Evolutionary conservation across 2,113 vertebrate species (phyloP).

Genomic region (Grammomys surdaster): DNA sequence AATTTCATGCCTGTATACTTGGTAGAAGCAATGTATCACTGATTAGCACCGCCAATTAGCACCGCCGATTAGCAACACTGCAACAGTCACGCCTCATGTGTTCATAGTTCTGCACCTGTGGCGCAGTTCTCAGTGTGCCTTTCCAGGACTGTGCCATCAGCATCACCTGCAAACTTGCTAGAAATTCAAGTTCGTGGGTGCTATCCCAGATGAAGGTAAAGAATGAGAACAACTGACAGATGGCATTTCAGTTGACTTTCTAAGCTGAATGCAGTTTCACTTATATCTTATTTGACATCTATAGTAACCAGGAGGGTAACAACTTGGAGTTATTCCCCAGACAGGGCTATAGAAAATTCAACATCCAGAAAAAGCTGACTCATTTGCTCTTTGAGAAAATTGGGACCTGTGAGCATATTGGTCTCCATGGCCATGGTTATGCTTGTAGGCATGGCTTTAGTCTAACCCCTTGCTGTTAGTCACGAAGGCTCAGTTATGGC

Average conservation of each 20-base stretch:
- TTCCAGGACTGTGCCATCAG: background rate
- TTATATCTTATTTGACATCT: constrained; percentile 59
- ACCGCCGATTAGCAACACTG: background rate
- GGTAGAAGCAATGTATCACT: constrained; percentile 27
- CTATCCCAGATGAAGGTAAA: constrained; percentile 31
- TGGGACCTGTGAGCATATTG: background rate
- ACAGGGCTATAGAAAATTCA: background rate
- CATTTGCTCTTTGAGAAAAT: background rate
- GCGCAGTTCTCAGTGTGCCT: background rate
- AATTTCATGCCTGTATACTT: background rate
- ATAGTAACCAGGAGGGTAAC: constrained; percentile 53
- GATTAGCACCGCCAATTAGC: background rate
- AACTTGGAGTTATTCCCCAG: constrained; percentile 29
- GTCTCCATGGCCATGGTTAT: background rate
- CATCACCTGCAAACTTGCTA: background rate
- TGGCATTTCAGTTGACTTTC: constrained; percentile 45
- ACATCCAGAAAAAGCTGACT: constrained; percentile 14
- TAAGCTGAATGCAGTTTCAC: constrained; percentile 7
- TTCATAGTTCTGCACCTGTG: background rate
- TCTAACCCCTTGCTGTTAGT: background rate
- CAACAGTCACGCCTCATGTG: background rate
- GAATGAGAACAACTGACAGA: constrained; percentile 58
- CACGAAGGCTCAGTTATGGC: background rate
- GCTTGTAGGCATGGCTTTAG: background rate
- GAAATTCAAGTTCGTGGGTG: constrained; percentile 51